phyloP scores from a whole-genome alignment of 2,797 vertebrate genomes.

The Echeneis naucrates region DNA sequence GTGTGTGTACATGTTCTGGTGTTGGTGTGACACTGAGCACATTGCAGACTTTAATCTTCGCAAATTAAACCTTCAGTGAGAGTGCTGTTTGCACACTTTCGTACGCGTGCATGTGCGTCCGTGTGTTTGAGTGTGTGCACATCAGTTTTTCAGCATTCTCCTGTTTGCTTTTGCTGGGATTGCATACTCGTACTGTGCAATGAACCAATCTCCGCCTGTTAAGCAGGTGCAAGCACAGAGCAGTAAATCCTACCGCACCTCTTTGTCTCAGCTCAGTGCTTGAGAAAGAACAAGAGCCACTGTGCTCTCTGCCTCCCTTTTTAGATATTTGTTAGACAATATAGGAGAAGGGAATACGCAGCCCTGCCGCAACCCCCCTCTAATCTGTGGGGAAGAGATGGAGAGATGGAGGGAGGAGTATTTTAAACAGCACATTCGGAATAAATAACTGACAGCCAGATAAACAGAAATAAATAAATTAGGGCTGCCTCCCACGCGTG shows the following conservation, averaged over 20 bases:
- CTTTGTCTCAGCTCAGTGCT: constrained; percentile 71
- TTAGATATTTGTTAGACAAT: constrained; percentile 74
- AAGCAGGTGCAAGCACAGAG: constrained; percentile 69
- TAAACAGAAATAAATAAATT: constrained; percentile 88
- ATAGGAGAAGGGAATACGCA: constrained; percentile 61
- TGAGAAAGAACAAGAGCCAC: constrained; percentile 63
- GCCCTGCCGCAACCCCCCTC: constrained; percentile 62
- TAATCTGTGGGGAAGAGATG: constrained; percentile 70
- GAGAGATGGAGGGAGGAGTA: constrained; percentile 67
- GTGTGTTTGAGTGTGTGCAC: background rate
- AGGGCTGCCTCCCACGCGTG: constrained; percentile 82
- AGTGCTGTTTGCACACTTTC: constrained; percentile 43
- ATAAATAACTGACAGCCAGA: constrained; percentile 85
- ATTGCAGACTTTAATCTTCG: constrained; percentile 79
- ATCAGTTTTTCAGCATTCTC: constrained; percentile 28
- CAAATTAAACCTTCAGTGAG: constrained; percentile 79
- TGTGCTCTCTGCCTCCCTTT: constrained; percentile 63
- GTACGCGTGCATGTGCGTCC: background rate
- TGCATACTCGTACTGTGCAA: constrained; percentile 50
- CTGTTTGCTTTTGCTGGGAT: constrained; percentile 58
- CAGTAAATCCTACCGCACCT: constrained; percentile 68
- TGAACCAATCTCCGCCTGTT: constrained; percentile 68
- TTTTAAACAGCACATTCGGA: constrained; percentile 80
- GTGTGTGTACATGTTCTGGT: background rate
- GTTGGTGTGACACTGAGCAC: constrained; percentile 40